These are phyloP conservation scores for Physella acuta DNA, from an alignment of 1,140 invertebrate genomes.

Conservation along the genomic window DNA sequence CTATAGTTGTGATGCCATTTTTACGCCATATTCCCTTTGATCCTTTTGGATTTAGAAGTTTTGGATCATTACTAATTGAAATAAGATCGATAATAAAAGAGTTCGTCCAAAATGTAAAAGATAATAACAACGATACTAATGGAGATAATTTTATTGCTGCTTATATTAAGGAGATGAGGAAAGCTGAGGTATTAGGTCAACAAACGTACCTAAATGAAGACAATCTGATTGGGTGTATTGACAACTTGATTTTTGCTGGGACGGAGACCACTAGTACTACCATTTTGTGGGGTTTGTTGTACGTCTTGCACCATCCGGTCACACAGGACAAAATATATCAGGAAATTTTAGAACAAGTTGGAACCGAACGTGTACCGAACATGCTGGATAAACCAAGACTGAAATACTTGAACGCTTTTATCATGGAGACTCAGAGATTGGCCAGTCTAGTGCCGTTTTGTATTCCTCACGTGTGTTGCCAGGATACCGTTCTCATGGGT, in stretches of 20 bases:
- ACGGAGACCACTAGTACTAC: too few species aligned
- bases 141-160: too few species aligned
- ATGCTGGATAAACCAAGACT: conserved; percentile 31
- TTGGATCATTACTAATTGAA: conserved; percentile 4
- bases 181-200: conserved; percentile 17
- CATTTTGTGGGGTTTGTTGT: too few species aligned
- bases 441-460: background rate
- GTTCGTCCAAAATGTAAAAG: too few species aligned
- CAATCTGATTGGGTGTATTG: conserved; percentile 24
- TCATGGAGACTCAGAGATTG: conserved; percentile 32
- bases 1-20: conserved; percentile 32
- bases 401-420: conserved; percentile 35
- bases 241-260: conserved; percentile 56
- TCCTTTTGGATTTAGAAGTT: conserved; percentile 25
- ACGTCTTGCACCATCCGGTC: conserved; percentile 73
- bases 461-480: background rate
- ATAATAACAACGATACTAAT: too few species aligned
- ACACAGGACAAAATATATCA: conserved; percentile 79
- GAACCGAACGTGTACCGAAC: conserved; percentile 66
- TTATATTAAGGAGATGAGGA: too few species aligned
- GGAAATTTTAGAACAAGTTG: conserved; percentile 82
- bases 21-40: conserved; percentile 36
- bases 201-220: conserved; percentile 26
- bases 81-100: conserved; percentile 1
- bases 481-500: conserved; percentile 41